Conservation (phyloP, 2,797 vertebrate species). For the Catharus ustulatus region DNA sequence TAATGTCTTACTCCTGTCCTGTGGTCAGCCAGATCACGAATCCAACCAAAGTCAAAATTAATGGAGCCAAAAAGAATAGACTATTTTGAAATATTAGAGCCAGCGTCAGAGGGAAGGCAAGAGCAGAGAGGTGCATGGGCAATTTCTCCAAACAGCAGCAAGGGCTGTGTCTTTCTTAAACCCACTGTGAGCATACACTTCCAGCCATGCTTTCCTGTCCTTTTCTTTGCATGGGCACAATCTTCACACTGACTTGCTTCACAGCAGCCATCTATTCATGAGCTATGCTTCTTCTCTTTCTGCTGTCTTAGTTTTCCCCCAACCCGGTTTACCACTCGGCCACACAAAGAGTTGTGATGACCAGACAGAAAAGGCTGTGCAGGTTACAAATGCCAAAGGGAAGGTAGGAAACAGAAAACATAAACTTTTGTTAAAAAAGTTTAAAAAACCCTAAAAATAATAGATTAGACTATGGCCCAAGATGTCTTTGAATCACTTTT, state of each 20-base stretch:
- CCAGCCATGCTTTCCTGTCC: neutral
- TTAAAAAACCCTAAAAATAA: neutral
- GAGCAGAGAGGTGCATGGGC: neutral
- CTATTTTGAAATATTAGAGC: neutral
- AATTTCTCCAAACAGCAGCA: neutral
- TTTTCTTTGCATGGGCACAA: neutral
- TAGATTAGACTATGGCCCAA: neutral
- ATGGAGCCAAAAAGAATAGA: neutral
- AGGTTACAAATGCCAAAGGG: neutral
- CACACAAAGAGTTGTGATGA: neutral
- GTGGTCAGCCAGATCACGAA: neutral
- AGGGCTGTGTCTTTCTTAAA: neutral
- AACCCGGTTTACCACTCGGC: neutral
- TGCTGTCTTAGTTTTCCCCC: neutral
- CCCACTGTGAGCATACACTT: neutral
- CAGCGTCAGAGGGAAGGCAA: neutral
- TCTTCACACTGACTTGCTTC: neutral
- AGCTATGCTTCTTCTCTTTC: neutral
- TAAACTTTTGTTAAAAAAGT: neutral
- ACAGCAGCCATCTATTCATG: neutral
- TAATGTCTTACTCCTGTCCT: accelerated
- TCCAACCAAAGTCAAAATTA: neutral
- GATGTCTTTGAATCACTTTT: neutral
- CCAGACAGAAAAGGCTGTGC: neutral
- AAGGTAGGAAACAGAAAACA: neutral